These are phyloP conservation scores for Aramus guarauna DNA, from an alignment of 2,113 vertebrate genomes.

Conservation along the genomic window DNA sequence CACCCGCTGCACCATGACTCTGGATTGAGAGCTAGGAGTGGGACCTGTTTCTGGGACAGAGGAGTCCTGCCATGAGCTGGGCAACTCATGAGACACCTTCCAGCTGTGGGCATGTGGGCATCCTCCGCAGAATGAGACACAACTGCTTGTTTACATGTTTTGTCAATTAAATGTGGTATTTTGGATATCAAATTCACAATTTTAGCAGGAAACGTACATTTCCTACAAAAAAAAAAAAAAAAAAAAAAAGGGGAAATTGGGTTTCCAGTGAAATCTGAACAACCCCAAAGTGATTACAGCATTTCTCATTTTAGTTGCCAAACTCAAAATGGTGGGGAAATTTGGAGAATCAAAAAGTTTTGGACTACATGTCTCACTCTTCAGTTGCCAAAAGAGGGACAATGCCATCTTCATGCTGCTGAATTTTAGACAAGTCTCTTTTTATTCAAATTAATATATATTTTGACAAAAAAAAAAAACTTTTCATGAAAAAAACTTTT, in stretches of 20 bases:
- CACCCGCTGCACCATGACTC: rapidly evolving
- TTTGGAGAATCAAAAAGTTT: not conserved
- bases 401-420: not conserved
- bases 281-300: not conserved
- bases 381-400: not conserved
- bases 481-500: not conserved
- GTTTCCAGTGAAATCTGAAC: not conserved
- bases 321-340: not conserved
- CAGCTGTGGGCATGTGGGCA: not conserved
- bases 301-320: not conserved
- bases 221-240: not conserved
- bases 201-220: not conserved
- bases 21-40: not conserved
- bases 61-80: not conserved
- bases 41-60: not conserved
- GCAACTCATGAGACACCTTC: not conserved
- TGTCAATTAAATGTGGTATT: not conserved
- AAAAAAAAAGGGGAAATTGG: not conserved
- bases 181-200: not conserved
- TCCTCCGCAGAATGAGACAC: not conserved
- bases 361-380: not conserved
- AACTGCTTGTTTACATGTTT: not conserved
- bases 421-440: not conserved
- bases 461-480: not conserved
- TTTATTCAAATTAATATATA: not conserved